A percentile compares a stretch with the other conserved stretches of the same genome.
These are phyloP conservation scores for Chunga burmeisteri DNA, from an alignment of 2,113 vertebrate genomes.

Conservation along the genomic window DNA sequence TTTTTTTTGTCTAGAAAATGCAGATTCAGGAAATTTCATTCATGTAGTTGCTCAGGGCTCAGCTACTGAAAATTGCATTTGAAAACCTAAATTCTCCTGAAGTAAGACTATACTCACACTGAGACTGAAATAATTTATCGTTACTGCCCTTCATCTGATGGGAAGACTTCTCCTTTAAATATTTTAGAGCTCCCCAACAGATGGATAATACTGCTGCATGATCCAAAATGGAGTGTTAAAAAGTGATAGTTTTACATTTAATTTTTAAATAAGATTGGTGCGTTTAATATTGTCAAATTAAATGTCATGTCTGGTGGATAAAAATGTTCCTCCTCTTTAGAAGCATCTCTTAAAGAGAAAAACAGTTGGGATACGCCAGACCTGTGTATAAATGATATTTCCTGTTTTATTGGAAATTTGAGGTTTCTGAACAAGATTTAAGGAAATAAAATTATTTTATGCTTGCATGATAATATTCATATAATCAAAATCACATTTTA, in stretches of 20 bases:
- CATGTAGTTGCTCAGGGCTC: background rate
- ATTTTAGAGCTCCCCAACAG: constrained; percentile 6
- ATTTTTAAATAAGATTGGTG: background rate
- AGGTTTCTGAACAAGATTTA: background rate
- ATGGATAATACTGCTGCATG: background rate
- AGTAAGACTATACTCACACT: background rate
- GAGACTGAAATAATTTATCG: background rate
- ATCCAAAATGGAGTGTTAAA: constrained; percentile 24
- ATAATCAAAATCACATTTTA: background rate
- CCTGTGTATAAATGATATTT: background rate
- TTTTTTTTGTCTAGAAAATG: background rate
- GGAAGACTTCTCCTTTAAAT: constrained; percentile 14
- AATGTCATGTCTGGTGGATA: background rate
- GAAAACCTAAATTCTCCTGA: background rate
- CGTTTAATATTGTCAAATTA: constrained; percentile 8
- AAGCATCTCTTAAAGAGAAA: background rate
- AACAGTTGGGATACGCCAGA: background rate
- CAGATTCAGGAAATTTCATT: background rate
- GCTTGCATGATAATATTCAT: background rate
- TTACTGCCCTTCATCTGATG: background rate
- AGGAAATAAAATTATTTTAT: background rate
- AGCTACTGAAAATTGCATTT: background rate
- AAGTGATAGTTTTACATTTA: background rate
- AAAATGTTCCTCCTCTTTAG: background rate
- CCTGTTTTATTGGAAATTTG: background rate